Conservation (phyloP, 2,113 vertebrate species). For the Chinchilla lanigera region DNA sequence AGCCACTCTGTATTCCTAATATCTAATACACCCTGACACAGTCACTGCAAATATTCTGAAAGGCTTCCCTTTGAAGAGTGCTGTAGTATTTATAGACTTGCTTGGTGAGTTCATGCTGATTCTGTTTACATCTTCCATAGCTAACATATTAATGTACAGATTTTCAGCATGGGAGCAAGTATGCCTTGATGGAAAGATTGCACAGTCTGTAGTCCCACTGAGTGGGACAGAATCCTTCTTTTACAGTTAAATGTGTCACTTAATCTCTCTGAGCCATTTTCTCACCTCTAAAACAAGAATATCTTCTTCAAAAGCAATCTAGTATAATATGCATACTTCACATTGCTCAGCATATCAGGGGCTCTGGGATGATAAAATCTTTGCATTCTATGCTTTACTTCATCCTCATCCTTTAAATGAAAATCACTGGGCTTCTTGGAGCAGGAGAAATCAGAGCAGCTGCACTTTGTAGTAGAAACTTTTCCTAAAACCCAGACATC, state of each 20-base stretch:
- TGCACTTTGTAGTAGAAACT: background rate
- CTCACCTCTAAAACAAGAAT: background rate
- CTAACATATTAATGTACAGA: background rate
- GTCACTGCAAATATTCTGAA: slow-evolving; percentile 26
- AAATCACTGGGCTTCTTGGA: slow-evolving; percentile 9
- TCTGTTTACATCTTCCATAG: slow-evolving; percentile 42
- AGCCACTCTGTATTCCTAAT: background rate
- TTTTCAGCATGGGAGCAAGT: background rate
- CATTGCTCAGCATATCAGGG: background rate
- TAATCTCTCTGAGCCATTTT: background rate
- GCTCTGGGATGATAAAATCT: background rate
- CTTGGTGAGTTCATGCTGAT: background rate
- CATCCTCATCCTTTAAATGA: background rate
- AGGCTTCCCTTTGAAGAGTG: background rate
- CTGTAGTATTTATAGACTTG: slow-evolving; percentile 17
- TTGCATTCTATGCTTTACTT: background rate
- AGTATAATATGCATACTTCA: background rate
- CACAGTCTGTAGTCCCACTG: background rate
- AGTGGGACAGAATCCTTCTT: slow-evolving; percentile 5
- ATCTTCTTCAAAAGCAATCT: background rate
- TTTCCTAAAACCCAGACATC: slow-evolving; percentile 27
- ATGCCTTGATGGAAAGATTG: background rate
- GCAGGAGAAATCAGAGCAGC: background rate
- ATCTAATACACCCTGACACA: background rate
- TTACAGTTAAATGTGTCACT: background rate